Evolutionary conservation across 2,888 invertebrate species (phyloP), one percentile per base, ranked within the genome.

Genomic region (Homarus gammarus): DNA sequence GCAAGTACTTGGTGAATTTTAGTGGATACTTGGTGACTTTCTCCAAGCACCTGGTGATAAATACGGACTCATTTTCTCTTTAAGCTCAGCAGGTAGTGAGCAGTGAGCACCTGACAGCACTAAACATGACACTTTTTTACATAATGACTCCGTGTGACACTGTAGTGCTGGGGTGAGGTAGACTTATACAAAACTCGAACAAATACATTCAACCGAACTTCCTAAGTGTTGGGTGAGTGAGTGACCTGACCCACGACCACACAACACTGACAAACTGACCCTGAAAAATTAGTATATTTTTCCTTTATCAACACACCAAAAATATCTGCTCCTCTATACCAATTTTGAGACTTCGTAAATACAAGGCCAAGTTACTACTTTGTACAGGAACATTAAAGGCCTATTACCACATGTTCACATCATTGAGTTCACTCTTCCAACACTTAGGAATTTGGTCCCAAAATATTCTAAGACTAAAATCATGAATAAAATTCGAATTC

Each of bases 111-210:
- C 36, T 38, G 15, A 15, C 73, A 18, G 18, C 49, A 38, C 27
- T n/a, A 77, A 44, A 68, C 61, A 73, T 73, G 83, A 83, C 83
- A 83, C 78, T 56, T 49, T n/a, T n/a, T n/a, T n/a, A 79, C 31
- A 87, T 70, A 61, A 49, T 64, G 82, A 82, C 81, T 82, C 81
- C 87, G 72, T 73, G 73, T 82, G 79, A 87, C 87, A 82, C 56
- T 72, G 81, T 81, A 87, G 81, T 64, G 82, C 72, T n/a, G 61
- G 73, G 51, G 81, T 87, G 87, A 87, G 87, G 87, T 87, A 87
- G 87, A 87, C 87, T 87, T 87, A 87, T 81, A 87, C 61, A 87
- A 87, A 81, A 87, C 73, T 73, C 75, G 27, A 79, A 79, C 75
- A 64, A 64, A 61, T 40, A 40, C 73, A 27, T 70, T 84, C 73